A percentile compares a stretch with the other conserved stretches of the same genome.
Conservation (phyloP, 2,888 invertebrate species). For the Drosophila prostipennis region DNA sequence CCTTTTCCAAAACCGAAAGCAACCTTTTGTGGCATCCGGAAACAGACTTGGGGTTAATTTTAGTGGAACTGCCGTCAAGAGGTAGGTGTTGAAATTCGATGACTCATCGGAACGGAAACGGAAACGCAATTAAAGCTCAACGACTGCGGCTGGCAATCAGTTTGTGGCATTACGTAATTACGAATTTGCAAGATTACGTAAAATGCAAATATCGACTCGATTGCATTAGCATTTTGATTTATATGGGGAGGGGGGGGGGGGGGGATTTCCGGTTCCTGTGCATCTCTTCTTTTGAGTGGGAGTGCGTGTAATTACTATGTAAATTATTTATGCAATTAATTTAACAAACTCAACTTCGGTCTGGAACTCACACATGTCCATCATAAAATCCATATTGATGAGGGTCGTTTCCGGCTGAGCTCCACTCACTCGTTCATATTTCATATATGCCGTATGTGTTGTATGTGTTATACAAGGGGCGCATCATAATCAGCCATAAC, state of each 20-base stretch:
- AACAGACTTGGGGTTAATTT: neutral
- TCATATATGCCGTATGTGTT: slow-evolving; percentile 32
- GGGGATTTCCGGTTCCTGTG: too few relatives aligned
- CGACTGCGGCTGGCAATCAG: slow-evolving; percentile 47
- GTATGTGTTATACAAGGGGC: slow-evolving; percentile 44
- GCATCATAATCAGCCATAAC: slow-evolving; percentile 40
- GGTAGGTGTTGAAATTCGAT: slow-evolving; percentile 7
- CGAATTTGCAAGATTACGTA: slow-evolving; percentile 38
- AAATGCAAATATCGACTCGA: slow-evolving; percentile 41
- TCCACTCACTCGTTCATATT: slow-evolving; percentile 8
- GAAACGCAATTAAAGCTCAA: slow-evolving; percentile 38
- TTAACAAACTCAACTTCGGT: slow-evolving; percentile 29
- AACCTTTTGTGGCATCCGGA: neutral
- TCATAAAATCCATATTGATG: slow-evolving; percentile 55
- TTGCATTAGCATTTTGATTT: slow-evolving; percentile 60
- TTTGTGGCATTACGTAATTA: slow-evolving; percentile 48
- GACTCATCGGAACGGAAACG: slow-evolving; percentile 36
- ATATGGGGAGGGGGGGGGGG: slow-evolving; percentile 39
- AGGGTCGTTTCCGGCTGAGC: slow-evolving; percentile 47
- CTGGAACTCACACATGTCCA: slow-evolving; percentile 29
- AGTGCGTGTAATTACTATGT: slow-evolving; percentile 60
- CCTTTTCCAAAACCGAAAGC: neutral
- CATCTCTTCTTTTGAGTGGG: slow-evolving; percentile 10
- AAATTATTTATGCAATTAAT: slow-evolving; percentile 68
- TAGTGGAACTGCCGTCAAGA: neutral